Base-by-base conservation (phyloP, 1,140 invertebrate genomes). In the Drosophila sulfurigaster region DNA sequence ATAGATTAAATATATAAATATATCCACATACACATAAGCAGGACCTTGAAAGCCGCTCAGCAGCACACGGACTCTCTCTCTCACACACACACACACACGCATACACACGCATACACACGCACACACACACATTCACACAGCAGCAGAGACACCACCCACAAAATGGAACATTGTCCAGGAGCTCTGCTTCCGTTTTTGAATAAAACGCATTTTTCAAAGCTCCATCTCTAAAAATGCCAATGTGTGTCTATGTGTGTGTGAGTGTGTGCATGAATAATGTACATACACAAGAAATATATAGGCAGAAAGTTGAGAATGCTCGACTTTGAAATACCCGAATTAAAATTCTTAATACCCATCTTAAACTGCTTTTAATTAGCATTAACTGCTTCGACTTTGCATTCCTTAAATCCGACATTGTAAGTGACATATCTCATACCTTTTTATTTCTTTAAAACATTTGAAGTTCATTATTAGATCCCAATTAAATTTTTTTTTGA, bases 201-300 rank as follows among this genome's bases (percentile, higher is more conserved):
- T 85, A 85, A 85, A 85, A 86, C 80, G 83, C 80, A 87, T 87
- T 87, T 87, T 82, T 86, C 82, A 86, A 81, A 82, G 49, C 65
- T 46, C 49, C 35, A 58, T 35, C 66, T 35, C 66, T 65, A 58
- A 75, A 75, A 82, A 70, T 58, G 76, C 75, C 79, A 45, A 64
- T 60, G 51, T 82, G 28, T 81, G 41, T 66, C 49, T 75, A 41
- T 49, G 49, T 71, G 46, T 49, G 56, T 72, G 56, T 51, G 67
- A 67, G 67, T 85, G 68, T 79, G 73, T 77, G 72, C 74, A 88
- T 87, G 60, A 89, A 80, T 82, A 80, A 86, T 83, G 85, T 78
- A 88, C 67, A 83, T 75, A 69, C 67, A 48, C 41, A 25, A 25
- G 20, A 7, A 38, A 38, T 38, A 38, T 38, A 38, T 1, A 38